Base-by-base conservation (phyloP, 1,140 invertebrate genomes). In the Berghia stephanieae region DNA sequence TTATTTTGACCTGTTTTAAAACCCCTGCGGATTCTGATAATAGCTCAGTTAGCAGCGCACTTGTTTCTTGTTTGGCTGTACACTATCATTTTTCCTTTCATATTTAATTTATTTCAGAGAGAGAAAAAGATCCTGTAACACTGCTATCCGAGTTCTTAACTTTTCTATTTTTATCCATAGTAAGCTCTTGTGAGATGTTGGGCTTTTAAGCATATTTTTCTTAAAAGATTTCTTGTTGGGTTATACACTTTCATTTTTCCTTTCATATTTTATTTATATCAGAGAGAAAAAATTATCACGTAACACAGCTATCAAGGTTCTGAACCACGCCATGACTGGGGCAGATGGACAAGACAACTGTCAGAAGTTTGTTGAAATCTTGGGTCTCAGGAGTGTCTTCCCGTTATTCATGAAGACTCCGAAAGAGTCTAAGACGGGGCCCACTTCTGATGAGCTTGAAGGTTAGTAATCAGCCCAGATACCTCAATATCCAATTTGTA, bases 391-490 rank as follows among this genome's bases (percentile, higher is more conserved):
- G 42, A 98, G 96, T 1, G 94, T 99, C 71, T 99, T 99, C 90
- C 98, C 98, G 1, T 90, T 99, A 0, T 99, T 99, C 86, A 99
- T 99, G 98, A 98, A 98, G 91, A 99, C 98, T 0, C 97, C 97
- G 4, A 96, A 95, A 94, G 75, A 79, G 46, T 78, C 94, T 82
- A 95, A 94, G 87, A 94, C 94, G 83, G 92, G 98, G 43, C 91
- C 97, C 21, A 94, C 94, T 10, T 84, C 94, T 6, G 95, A 98
- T 87, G 96, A 98, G 88, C 94, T 98, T 83, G 97, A 99, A 93
- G 95, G 95, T 94, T 88, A 2, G 24, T 16, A 74, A 18, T n/a
- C n/a, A n/a, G n/a, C n/a, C n/a, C n/a, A n/a, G n/a, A n/a, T n/a
- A n/a, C n/a, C n/a, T n/a, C n/a, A n/a, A n/a, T n/a, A n/a, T n/a